These are phyloP conservation scores for Phylloscopus collybita DNA, from an alignment of 2,797 vertebrate species.

Conservation along the genomic window DNA sequence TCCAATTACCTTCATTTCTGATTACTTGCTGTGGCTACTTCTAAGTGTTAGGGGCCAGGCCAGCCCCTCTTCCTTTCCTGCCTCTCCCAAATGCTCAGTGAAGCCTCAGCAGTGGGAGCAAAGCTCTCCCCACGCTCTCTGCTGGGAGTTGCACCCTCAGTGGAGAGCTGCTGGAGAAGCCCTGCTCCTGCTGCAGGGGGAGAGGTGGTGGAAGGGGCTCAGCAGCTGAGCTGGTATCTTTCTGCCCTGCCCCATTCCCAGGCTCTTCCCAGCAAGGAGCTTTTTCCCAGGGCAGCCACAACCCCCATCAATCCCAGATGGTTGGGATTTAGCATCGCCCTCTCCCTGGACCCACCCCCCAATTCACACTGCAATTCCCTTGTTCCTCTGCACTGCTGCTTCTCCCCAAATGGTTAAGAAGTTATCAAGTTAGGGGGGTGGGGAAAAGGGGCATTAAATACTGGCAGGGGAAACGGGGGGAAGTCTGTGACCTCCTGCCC, in stretches of 20 bases:
- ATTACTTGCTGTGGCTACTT: neutral
- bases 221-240: neutral
- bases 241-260: neutral
- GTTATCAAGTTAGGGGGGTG: neutral
- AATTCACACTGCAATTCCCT: neutral
- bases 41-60: neutral
- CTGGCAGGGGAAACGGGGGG: neutral
- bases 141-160: neutral
- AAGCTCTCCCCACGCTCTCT: neutral
- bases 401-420: neutral
- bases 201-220: neutral
- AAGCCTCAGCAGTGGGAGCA: neutral
- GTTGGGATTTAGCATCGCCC: neutral
- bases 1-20: neutral
- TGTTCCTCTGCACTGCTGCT: neutral
- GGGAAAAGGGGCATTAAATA: neutral
- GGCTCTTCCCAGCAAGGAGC: neutral
- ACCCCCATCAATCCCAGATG: neutral
- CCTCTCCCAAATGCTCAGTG: neutral
- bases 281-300: neutral
- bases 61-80: neutral
- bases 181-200: neutral
- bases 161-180: neutral
- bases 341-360: neutral
- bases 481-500: neutral